Evolutionary conservation across 2,797 vertebrate species (phyloP), one percentile per base, ranked within the genome.

Genomic region (Monodelphis domestica): DNA sequence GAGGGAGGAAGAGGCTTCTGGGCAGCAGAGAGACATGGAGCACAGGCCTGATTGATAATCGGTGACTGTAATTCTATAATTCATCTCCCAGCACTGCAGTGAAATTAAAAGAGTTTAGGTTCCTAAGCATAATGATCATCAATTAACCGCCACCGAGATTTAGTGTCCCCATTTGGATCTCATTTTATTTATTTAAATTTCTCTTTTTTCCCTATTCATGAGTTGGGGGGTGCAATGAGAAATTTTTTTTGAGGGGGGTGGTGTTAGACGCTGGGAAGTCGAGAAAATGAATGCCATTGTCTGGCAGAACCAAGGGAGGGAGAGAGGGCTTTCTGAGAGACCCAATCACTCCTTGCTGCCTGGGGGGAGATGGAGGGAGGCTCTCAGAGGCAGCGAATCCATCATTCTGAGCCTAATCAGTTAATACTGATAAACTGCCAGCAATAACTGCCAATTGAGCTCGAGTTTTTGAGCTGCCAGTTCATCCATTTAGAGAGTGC

Each of bases 401-500:
- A 98, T 98, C 98, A 98, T 98, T 97, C 95, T 89, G 92, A 97
- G 97, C 88, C 97, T 98, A 98, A 98, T 98, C 98, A 98, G 98
- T 98, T 98, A 98, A 98, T 97, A 97, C 98, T 98, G 98, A 98
- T 98, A 98, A 98, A 98, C 98, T 98, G 98, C 98, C 97, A 97
- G 98, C 98, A 98, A 98, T 98, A 98, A 98, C 98, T 98, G 98
- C 97, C 98, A 98, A 98, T 98, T 96, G 98, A 97, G 94, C 96
- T 52, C 94, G 92, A 91, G 96, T 96, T 63, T 95, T 91, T 89
- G 94, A 97, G 97, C 97, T 92, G 56, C n/a, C 95, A 97, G 98
- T 98, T 98, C 98, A 97, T 98, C 98, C 98, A 92, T 98, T 98
- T 94, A 96, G 96, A 96, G 97, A 98, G 98, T 95, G 96, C 94